Conservation (phyloP, 2,888 invertebrate genomes). For the Ametastegia equiseti region DNA sequence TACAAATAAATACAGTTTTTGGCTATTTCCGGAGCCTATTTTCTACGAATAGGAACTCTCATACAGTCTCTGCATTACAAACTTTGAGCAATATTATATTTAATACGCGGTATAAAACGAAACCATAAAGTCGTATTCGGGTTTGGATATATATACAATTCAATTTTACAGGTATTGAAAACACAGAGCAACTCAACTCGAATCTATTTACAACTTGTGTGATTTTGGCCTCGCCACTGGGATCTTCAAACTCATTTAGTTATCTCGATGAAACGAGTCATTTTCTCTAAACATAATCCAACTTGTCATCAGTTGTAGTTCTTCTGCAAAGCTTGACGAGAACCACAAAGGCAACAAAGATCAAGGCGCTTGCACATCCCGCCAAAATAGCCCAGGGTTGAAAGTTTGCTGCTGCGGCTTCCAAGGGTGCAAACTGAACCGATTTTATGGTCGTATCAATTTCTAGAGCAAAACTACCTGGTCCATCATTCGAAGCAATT, state of each 20-base stretch:
- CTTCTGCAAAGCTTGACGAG: constrained; percentile 57
- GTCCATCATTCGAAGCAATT: constrained; percentile 72
- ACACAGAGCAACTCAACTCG: neutral
- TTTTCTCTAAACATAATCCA: constrained; percentile 25
- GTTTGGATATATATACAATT: constrained; percentile 26
- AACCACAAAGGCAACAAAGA: constrained; percentile 58
- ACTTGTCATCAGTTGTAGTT: constrained; percentile 29
- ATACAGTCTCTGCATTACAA: constrained; percentile 73
- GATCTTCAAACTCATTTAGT: neutral
- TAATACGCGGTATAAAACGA: neutral
- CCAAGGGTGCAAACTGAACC: constrained; percentile 63
- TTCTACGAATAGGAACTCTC: constrained; percentile 71
- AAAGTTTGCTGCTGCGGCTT: constrained; percentile 60
- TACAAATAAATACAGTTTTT: constrained; percentile 72
- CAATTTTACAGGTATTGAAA: neutral
- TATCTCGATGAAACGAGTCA: neutral
- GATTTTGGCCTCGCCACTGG: neutral
- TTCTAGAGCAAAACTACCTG: constrained; percentile 72
- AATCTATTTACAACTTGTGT: constrained; percentile 17
- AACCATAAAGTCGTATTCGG: neutral
- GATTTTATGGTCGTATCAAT: constrained; percentile 67
- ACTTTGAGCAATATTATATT: constrained; percentile 35
- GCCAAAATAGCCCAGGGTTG: constrained; percentile 63
- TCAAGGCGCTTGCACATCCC: constrained; percentile 53
- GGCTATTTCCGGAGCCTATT: constrained; percentile 45